Conservation (phyloP, 2,888 invertebrate species). For the Allophyes oxyacanthae region DNA sequence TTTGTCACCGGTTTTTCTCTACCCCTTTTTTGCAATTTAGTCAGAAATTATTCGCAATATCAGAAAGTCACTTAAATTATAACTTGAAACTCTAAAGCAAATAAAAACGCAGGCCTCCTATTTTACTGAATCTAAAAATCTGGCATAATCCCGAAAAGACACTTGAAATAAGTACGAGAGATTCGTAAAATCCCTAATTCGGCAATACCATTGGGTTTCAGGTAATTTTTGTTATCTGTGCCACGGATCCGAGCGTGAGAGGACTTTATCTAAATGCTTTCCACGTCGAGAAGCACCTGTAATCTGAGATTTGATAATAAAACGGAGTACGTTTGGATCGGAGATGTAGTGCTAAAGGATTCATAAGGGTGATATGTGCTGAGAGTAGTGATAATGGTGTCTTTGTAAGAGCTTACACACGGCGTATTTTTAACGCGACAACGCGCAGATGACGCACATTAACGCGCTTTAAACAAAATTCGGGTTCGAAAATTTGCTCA, state of each 20-base stretch:
- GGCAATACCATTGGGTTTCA: slow-evolving; percentile 41
- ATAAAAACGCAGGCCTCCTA: not conserved
- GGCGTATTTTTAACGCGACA: no score
- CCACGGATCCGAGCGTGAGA: slow-evolving; percentile 23
- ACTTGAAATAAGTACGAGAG: slow-evolving; percentile 42
- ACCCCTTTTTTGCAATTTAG: no score
- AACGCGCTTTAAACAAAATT: no score
- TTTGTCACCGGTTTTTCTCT: no score
- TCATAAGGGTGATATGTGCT: slow-evolving; percentile 10
- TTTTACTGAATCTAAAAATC: slow-evolving; percentile 8
- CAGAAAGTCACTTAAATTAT: no score
- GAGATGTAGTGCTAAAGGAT: slow-evolving; percentile 6
- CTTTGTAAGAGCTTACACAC: no score
- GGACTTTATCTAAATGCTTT: slow-evolving; percentile 40
- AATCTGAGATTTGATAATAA: slow-evolving; percentile 16
- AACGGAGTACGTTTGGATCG: slow-evolving; percentile 12
- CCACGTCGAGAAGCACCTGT: slow-evolving; percentile 12
- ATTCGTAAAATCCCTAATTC: slow-evolving; percentile 58
- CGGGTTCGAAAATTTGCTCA: no score
- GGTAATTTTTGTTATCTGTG: slow-evolving; percentile 50
- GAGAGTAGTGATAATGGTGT: no score
- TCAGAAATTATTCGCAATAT: no score
- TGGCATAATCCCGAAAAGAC: slow-evolving; percentile 50
- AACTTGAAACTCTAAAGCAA: no score
- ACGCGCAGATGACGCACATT: no score